A percentile compares a stretch with the other conserved stretches of the same genome.
Conservation (phyloP, 30 jellyfish, hydroid and myxozoan species). For the Turritopsis dohrnii region DNA sequence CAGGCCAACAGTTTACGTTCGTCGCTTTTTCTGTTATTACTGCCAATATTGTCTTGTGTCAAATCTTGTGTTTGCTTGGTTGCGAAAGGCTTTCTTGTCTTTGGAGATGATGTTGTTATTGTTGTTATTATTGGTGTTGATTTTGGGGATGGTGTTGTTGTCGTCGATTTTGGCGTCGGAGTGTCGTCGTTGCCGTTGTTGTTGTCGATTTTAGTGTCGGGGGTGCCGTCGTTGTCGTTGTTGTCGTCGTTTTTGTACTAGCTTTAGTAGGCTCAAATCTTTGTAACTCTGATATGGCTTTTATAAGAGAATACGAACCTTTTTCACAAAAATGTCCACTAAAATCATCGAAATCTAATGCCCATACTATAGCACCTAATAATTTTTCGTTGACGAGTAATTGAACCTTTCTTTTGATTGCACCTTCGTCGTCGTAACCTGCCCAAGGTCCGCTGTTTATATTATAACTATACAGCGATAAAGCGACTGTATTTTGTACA, state of each 20-base stretch:
- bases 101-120: conserved; percentile 36
- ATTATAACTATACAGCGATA: conserved; percentile 62
- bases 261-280: conserved; percentile 39
- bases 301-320: conserved; percentile 74
- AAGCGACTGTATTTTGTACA: conserved; percentile 44
- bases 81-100: not conserved
- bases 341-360: conserved; percentile 75
- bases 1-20: not conserved
- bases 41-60: not conserved
- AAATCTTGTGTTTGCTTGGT: not conserved
- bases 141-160: conserved; percentile 23
- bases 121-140: conserved; percentile 38
- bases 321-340: conserved; percentile 62
- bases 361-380: conserved; percentile 88
- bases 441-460: conserved; percentile 59
- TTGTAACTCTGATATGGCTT: conserved; percentile 54
- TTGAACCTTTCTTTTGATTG: conserved; percentile 39
- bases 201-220: conserved; percentile 11
- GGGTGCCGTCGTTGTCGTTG: not conserved
- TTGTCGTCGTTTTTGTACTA: not conserved
- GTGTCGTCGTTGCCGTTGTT: conserved; percentile 1
- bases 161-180: not conserved
- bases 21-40: not conserved
- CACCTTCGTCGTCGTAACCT: conserved; percentile 54
- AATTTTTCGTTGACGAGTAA: conserved; percentile 47